Percentiles rank a stretch among this genome's conserved stretches.
phyloP scores from a whole-genome alignment of 2,888 invertebrate species.

The Pseudococcus jackbeardsleyi region DNA sequence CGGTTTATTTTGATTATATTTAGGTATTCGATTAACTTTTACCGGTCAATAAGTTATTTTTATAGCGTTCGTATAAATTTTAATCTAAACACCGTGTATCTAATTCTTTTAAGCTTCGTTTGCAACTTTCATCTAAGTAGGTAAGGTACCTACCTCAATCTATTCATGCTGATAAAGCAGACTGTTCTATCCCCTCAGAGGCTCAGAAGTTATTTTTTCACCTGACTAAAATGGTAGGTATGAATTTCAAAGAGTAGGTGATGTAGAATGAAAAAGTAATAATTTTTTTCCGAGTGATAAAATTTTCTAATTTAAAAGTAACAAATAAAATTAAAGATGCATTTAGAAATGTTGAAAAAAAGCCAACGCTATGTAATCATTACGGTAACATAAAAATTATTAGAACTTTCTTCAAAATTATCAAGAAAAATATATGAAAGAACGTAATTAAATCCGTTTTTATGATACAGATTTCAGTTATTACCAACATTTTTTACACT shows the following conservation, averaged over 20 bases:
- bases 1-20: slow-evolving; percentile 46
- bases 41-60: slow-evolving; percentile 50
- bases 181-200: not conserved
- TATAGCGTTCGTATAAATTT: not conserved
- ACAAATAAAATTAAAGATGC: slow-evolving; percentile 52
- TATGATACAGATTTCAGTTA: slow-evolving; percentile 36
- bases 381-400: slow-evolving; percentile 51
- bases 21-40: slow-evolving; percentile 49
- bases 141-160: not conserved
- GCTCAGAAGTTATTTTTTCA: not conserved
- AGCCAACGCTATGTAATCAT: slow-evolving; percentile 51
- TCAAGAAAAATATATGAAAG: slow-evolving; percentile 46
- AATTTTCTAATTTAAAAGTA: slow-evolving; percentile 57
- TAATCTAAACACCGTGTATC: not conserved
- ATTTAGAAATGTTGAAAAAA: slow-evolving; percentile 42
- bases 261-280: slow-evolving; percentile 13
- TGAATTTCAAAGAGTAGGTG: slow-evolving; percentile 5
- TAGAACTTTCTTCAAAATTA: slow-evolving; percentile 28
- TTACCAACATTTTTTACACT: slow-evolving; percentile 32
- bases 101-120: not conserved
- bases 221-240: slow-evolving; percentile 13
- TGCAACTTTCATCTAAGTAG: not conserved
- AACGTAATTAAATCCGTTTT: slow-evolving; percentile 33
- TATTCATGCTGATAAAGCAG: not conserved
- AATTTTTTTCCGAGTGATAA: slow-evolving; percentile 47